These are phyloP conservation scores for Amazona vittata DNA, from an alignment of 2,113 vertebrate genomes.

Conservation along the genomic window DNA sequence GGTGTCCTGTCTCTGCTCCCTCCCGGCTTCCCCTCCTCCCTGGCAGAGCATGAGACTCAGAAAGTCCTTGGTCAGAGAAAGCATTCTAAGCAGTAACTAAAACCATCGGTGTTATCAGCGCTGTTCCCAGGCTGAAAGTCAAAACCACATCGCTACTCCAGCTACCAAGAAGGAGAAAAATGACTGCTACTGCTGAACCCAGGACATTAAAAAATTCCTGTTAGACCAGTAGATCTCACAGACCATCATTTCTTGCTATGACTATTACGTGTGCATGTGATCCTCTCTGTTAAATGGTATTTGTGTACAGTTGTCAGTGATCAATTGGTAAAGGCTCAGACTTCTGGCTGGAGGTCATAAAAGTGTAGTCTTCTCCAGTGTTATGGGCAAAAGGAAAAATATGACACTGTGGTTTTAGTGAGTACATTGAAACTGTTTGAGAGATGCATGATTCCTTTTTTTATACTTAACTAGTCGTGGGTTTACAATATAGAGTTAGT, in stretches of 20 bases:
- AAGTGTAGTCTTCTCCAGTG: background rate
- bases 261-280: rapidly evolving
- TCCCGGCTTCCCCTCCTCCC: no score
- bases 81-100: no score
- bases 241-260: background rate
- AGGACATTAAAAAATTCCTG: background rate
- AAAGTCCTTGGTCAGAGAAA: no score
- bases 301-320: background rate
- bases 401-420: background rate
- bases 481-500: background rate
- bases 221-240: background rate
- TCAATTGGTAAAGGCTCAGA: background rate
- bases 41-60: no score
- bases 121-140: no score
- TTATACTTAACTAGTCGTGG: background rate
- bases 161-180: no score
- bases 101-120: no score
- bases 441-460: background rate
- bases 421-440: background rate
- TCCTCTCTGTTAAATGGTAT: background rate
- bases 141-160: no score
- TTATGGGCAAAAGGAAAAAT: background rate
- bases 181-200: no score
- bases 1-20: no score
- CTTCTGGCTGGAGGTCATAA: background rate